These are phyloP conservation scores for Oryzias celebensis DNA, from an alignment of 2,113 vertebrate genomes.

Conservation along the genomic window DNA sequence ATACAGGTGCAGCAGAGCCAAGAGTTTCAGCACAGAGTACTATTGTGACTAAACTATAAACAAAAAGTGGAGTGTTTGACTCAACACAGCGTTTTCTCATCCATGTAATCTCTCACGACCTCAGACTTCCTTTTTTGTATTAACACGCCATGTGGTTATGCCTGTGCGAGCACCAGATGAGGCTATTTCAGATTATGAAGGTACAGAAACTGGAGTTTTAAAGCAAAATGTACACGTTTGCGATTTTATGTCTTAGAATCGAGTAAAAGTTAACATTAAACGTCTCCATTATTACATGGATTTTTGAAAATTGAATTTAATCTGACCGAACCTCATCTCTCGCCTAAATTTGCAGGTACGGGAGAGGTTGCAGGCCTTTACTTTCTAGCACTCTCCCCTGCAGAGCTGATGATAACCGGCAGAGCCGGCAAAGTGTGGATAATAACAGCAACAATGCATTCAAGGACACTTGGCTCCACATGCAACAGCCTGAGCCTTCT, in stretches of 20 bases:
- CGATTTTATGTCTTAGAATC: too few species aligned
- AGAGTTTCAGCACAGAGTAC: conserved; percentile 56
- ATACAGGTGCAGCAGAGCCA: conserved; percentile 38
- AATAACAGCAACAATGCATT: conserved; percentile 52
- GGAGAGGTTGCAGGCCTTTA: conserved; percentile 18
- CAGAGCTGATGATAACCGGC: conserved; percentile 51
- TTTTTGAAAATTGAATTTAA: background rate
- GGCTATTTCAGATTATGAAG: background rate
- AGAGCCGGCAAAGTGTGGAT: conserved; percentile 44
- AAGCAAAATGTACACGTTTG: too few species aligned
- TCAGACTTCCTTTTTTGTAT: conserved; percentile 27
- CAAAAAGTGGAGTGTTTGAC: conserved; percentile 57
- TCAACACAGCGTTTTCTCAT: conserved; percentile 49
- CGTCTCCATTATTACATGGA: background rate
- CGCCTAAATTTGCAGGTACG: conserved; percentile 10
- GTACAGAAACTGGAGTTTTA: too few species aligned
- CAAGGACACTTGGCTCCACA: conserved; percentile 56
- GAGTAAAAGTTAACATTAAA: too few species aligned
- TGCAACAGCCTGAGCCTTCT: conserved; percentile 40
- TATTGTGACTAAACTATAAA: conserved; percentile 65
- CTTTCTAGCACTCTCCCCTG: conserved; percentile 38
- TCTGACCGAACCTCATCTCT: conserved; percentile 10
- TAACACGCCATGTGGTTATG: conserved; percentile 8
- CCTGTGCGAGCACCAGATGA: background rate
- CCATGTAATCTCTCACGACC: conserved; percentile 37